Evolutionary conservation across 2,797 vertebrate genomes (phyloP), one percentile per base, ranked within the genome.

Genomic region (Siniperca undulata): DNA sequence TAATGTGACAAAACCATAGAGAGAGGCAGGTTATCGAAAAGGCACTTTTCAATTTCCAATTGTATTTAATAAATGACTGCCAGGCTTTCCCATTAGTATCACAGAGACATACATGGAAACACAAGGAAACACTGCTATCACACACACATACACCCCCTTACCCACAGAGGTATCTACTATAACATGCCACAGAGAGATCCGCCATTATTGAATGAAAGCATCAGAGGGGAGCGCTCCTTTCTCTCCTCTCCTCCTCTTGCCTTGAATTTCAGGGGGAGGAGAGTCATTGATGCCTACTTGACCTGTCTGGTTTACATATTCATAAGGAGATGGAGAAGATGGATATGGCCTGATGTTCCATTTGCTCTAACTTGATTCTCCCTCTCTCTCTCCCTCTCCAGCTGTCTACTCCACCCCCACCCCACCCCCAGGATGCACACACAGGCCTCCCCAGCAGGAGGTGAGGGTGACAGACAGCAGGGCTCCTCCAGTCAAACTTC

Each of bases 261-360:
- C 71, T 87, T 60, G 67, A 90, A 89, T 82, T 81, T 82, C 85
- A 58, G 83, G 38, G 87, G 91, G 89, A 88, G 76, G 83, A 85
- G 87, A 91, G 86, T 91, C 89, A 92, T 78, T 89, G 91, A 94
- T 92, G 92, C 87, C 93, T 92, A 89, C 93, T 95, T 95, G 92
- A 95, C 94, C 94, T 89, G 86, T 84, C 84, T 85, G 80, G 80
- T 94, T 94, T 94, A 86, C 94, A 95, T 96, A 96, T 95, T 95
- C 93, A 95, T 95, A 86, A 94, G 88, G 83, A 87, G 70, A 89
- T 74, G 84, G 91, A 90, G 89, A 87, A 88, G 90, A 93, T 90
- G 86, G 88, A 89, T 92, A 74, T 53, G 78, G 83, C 80, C 80
- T 50, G 52, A 90, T 90, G 89, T 91, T 89, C 82, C 84, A 77